Conservation (phyloP, 2,113 vertebrate species). For the Notiomystis cincta region DNA sequence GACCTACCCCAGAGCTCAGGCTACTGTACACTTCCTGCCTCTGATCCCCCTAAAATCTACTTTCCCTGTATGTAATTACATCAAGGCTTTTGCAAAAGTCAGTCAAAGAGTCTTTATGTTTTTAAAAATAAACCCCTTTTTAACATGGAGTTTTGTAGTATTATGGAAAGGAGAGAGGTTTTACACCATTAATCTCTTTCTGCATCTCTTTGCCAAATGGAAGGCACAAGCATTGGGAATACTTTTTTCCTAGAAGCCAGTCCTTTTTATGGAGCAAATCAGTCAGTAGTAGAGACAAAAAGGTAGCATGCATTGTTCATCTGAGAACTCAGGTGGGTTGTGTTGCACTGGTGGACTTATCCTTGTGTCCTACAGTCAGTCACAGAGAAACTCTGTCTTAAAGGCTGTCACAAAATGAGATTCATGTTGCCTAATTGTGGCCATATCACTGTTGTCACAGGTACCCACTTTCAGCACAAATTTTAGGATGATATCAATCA, state of each 20-base stretch:
- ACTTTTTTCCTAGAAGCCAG: not conserved
- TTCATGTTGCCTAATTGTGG: not conserved
- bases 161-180: not conserved
- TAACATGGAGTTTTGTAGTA: not conserved
- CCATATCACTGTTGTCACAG: not conserved
- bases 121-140: not conserved
- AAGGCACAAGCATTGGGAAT: rapidly evolving
- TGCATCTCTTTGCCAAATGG: not conserved
- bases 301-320: not conserved
- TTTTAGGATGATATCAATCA: not conserved
- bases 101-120: not conserved
- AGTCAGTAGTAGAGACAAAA: not conserved
- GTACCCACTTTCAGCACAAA: not conserved
- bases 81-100: not conserved
- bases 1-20: not conserved
- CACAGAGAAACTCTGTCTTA: not conserved
- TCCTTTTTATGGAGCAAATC: not conserved
- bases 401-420: not conserved
- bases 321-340: not conserved
- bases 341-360: not conserved
- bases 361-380: not conserved
- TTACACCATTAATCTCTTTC: not conserved
- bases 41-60: not conserved
- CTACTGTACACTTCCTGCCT: not conserved
- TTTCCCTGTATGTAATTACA: not conserved